These are phyloP conservation scores for Lepidocolaptes lacrymiger DNA, from an alignment of 2,797 vertebrate species.

Conservation along the genomic window DNA sequence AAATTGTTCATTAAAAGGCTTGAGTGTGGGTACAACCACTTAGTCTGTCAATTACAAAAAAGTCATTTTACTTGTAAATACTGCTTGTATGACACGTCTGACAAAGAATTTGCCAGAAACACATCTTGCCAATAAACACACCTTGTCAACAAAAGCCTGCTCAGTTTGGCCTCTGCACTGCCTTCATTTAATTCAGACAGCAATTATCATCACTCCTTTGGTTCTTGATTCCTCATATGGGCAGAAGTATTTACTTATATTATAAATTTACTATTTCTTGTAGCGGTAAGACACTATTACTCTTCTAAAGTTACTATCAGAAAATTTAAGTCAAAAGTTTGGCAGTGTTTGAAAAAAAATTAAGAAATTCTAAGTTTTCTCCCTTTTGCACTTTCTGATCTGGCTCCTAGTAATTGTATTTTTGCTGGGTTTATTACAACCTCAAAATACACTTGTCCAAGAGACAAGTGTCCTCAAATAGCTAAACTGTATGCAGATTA, in stretches of 20 bases:
- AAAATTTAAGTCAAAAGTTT: background rate
- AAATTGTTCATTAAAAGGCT: background rate
- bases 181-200: background rate
- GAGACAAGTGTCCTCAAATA: background rate
- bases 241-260: background rate
- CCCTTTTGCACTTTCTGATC: background rate
- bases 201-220: background rate
- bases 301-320: background rate
- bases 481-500: background rate
- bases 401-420: background rate
- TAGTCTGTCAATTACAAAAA: background rate
- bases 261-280: background rate
- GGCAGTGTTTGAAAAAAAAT: background rate
- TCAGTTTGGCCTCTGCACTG: background rate
- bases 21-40: background rate
- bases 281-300: background rate
- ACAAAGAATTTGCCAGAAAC: background rate
- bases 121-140: background rate
- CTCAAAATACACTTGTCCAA: background rate
- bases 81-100: background rate
- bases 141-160: background rate
- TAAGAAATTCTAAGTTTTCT: background rate
- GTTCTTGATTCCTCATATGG: background rate
- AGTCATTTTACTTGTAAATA: background rate
- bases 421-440: background rate